Percentiles rank a stretch among this genome's conserved stretches.
Evolutionary conservation across 2,888 invertebrate species (phyloP).

Genomic region (Auanema freiburgensis): DNA sequence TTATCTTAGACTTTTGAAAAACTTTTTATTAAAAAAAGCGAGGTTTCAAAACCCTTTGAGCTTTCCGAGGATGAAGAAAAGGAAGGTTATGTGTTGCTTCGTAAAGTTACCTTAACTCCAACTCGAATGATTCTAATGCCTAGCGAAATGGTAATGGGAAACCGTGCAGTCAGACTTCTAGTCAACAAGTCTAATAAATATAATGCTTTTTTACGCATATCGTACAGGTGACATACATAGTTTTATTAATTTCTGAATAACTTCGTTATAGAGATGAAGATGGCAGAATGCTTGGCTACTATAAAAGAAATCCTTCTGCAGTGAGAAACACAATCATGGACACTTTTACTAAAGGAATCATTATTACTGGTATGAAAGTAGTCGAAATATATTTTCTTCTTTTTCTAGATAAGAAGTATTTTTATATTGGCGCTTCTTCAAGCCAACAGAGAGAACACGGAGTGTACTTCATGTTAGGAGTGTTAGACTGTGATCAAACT

Average conservation of each 20-base stretch:
- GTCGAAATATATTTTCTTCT: background rate
- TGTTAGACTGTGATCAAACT: constrained; percentile 4
- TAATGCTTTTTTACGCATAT: background rate
- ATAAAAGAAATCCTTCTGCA: background rate
- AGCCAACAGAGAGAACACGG: constrained; percentile 23
- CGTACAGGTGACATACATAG: background rate
- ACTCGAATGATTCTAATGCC: constrained; percentile 15
- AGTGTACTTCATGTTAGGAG: constrained; percentile 18
- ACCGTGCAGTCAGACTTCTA: constrained; percentile 13
- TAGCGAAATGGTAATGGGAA: constrained; percentile 23
- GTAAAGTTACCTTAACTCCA: constrained; percentile 19
- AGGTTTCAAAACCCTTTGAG: too few species aligned
- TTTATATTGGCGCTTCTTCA: constrained; percentile 19
- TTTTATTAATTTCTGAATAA: background rate
- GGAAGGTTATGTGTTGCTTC: too few species aligned
- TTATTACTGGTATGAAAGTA: background rate
- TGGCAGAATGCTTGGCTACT: background rate
- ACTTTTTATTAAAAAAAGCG: too few species aligned
- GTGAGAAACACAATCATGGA: background rate
- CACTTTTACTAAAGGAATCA: background rate
- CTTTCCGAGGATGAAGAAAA: too few species aligned
- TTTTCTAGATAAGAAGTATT: constrained; percentile 14
- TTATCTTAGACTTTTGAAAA: too few species aligned
- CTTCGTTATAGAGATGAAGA: background rate
- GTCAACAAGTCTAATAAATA: background rate